Evolutionary conservation across 2,113 vertebrate genomes (phyloP).

Genomic region (Lichenostomus cassidix): DNA sequence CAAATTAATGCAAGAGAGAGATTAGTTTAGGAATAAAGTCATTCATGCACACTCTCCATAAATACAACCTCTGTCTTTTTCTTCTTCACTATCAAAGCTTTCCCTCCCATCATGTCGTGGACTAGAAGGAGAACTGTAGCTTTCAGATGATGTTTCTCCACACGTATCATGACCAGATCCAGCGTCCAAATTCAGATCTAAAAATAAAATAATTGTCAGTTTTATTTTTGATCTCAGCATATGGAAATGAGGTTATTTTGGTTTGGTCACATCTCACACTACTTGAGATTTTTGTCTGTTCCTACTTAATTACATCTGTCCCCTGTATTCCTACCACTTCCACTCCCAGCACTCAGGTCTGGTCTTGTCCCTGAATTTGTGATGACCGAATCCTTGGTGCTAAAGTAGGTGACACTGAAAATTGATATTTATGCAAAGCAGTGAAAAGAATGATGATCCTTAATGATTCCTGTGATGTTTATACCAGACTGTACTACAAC

Average conservation of each 20-base stretch:
- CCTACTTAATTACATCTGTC: neutral
- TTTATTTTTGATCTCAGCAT: slow-evolving; percentile 43
- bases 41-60: neutral
- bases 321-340: neutral
- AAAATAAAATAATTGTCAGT: slow-evolving; percentile 60
- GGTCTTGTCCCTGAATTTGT: neutral
- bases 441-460: neutral
- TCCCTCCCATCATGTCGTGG: slow-evolving; percentile 85
- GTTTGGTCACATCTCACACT: neutral
- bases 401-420: neutral
- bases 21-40: neutral
- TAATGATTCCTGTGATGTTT: neutral
- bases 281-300: neutral
- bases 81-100: slow-evolving; percentile 94
- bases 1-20: neutral
- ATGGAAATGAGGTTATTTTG: neutral
- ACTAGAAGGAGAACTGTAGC: slow-evolving; percentile 94
- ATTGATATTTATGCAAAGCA: neutral
- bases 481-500: neutral
- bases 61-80: slow-evolving; percentile 89
- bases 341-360: neutral
- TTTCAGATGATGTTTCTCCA: slow-evolving; percentile 93
- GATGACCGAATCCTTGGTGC: neutral
- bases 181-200: slow-evolving; percentile 80
- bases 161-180: slow-evolving; percentile 85